A percentile compares a stretch with the other conserved stretches of the same genome.
phyloP scores from a whole-genome alignment of 2,888 invertebrate genomes.

The Mythimna albipuncta region DNA sequence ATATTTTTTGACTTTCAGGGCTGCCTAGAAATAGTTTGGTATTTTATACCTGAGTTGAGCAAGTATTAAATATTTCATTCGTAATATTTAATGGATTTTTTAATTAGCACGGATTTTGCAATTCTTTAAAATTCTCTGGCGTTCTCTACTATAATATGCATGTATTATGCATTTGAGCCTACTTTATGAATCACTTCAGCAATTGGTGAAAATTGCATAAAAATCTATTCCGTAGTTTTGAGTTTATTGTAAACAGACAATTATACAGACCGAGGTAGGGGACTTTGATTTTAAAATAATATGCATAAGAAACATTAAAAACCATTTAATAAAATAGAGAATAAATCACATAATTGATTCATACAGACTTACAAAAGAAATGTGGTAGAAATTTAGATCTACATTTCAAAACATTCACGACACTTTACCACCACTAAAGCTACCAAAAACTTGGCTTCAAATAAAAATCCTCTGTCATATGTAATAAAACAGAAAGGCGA shows the following conservation, averaged over 20 bases:
- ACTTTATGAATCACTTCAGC: too few species aligned
- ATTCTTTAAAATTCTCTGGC: too few species aligned
- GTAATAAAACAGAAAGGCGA: conserved; percentile 87
- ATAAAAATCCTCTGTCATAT: conserved; percentile 79
- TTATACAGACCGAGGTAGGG: too few species aligned
- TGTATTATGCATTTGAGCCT: too few species aligned
- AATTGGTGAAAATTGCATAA: too few species aligned
- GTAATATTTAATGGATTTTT: too few species aligned
- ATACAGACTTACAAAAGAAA: conserved; percentile 24
- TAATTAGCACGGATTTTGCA: not conserved
- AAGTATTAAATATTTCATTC: too few species aligned
- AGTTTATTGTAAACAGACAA: too few species aligned
- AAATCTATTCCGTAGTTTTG: too few species aligned
- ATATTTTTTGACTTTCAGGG: conserved; percentile 34
- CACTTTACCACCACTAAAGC: conserved; percentile 24
- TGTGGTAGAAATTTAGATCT: conserved; percentile 12
- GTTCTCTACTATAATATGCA: too few species aligned
- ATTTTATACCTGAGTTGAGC: not conserved
- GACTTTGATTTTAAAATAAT: too few species aligned
- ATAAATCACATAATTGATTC: conserved; percentile 16
- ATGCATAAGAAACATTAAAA: not conserved
- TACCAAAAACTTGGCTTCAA: conserved; percentile 37
- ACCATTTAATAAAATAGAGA: conserved; percentile 1
- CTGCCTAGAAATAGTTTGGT: conserved; percentile 8
- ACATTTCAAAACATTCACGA: conserved; percentile 23